Base-by-base conservation (phyloP, 64 coral and sea anemone genomes). In the Cladopsammia gracilis region DNA sequence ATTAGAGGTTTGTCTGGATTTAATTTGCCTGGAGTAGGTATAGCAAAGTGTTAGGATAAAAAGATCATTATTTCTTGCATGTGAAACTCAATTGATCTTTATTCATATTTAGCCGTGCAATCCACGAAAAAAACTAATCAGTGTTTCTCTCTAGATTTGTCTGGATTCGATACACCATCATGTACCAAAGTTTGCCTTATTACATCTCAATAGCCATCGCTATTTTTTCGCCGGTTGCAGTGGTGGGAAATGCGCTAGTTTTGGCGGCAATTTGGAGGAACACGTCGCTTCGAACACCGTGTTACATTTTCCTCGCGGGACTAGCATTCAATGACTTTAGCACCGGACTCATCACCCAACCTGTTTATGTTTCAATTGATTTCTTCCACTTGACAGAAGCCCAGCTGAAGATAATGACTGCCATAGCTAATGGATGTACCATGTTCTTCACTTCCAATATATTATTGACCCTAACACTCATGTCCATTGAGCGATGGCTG, bases 221-320 rank as follows among this genome's bases (percentile, higher is more conserved):
- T 15, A 13, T 75, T 22, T 75, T 51, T 4, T 5, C 72, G 25
- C 22, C 72, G 10, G 34, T 75, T 75, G 72, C 72, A 8, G 14
- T 75, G 14, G 20, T 42, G 72, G 34, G 34, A 10, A 75, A 75
- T 22, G 19, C 48, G 10, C 72, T 75, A 1, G 72, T 75, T 22
- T 15, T 51, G 72, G 72, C 72, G 34, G 72, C 72, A 13, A 34
- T 75, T 46, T 75, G 72, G 72, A 75, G 48, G 20, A 75, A 34
- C 72, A 14, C 72, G 4, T 34, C 72, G 4, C 72, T 75, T 46
- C 19, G 48, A 44, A 75, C 72, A 75, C n/a, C n/a, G 8, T 51
- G 10, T 51, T 75, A 75, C 48, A 51, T 75, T 22, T 42, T 75
- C 4, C n/a, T 75, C 16, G 72, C 72, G 1, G 14, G 48, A 13